A percentile compares a stretch with the other conserved stretches of the same genome.
phyloP scores from a whole-genome alignment of 2,888 invertebrate species.

The Stenodema calcarata region DNA sequence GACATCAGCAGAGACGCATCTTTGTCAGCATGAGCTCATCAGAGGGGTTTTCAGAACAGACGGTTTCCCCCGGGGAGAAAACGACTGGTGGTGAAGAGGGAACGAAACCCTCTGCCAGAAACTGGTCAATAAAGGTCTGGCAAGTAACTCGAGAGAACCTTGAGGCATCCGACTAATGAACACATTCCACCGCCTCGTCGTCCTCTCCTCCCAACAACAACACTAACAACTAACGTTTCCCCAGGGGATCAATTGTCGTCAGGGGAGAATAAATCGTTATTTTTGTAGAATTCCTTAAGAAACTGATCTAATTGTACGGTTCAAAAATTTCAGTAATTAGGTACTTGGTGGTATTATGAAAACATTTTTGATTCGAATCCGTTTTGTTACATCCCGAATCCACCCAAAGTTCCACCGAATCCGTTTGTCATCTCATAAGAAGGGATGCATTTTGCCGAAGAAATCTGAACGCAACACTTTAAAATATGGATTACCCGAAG shows the following conservation, averaged over 20 bases:
- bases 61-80: neutral
- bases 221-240: neutral
- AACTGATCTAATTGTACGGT: too few relatives aligned
- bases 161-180: conserved; percentile 13
- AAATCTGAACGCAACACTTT: too few relatives aligned
- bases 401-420: too few relatives aligned
- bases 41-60: neutral
- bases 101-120: neutral
- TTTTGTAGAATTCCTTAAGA: too few relatives aligned
- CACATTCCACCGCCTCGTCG: conserved; percentile 2
- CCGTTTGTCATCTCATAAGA: too few relatives aligned
- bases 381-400: too few relatives aligned
- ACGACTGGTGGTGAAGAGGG: neutral
- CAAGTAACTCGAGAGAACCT: conserved; percentile 5
- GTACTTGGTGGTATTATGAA: too few relatives aligned
- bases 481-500: too few relatives aligned
- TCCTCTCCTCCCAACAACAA: neutral
- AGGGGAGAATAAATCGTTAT: neutral
- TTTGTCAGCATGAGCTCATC: conserved; percentile 8
- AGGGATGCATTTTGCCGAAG: too few relatives aligned
- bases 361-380: too few relatives aligned
- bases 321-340: too few relatives aligned
- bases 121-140: conserved; percentile 21
- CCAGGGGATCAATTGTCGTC: neutral
- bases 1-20: neutral